Evolutionary conservation across 2,113 vertebrate species (phyloP), one percentile per base, ranked within the genome.

Genomic region (Cebidichthys violaceus): DNA sequence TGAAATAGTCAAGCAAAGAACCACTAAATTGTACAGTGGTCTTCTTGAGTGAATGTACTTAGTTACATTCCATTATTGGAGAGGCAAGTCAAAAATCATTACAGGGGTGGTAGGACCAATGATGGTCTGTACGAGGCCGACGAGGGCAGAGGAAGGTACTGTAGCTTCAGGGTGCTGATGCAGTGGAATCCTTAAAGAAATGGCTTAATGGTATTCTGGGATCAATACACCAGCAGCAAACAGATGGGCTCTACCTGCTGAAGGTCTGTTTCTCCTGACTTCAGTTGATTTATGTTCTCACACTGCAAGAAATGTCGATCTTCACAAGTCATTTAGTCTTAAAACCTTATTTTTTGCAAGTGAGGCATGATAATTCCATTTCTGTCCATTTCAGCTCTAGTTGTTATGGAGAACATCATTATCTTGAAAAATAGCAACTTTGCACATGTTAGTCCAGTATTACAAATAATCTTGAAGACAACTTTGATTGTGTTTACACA

Each of bases 161-260:
- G 76, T 27, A 70, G 68, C 77, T 69, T 60, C 62, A 70, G 67
- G 81, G 22, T 90, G 90, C 87, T 93, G 92, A 92, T 87, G 83
- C 79, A 57, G 83, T 82, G 88, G 78, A 90, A 90, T 86, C 87
- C 70, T 84, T 90, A 78, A 84, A 92, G 86, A 89, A 90, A 88
- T 59, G 59, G 82, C 84, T 86, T 89, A 90, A 90, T 90, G 91
- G 77, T 84, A 88, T 89, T 90, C 85, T 24, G 41, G 70, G 79
- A 94, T 94, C 92, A 79, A 90, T 91, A 87, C 29, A 35, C 24
- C 79, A 47, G 75, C 61, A 73, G 87, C 72, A 72, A 88, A 86
- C 85, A 88, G 83, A 93, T 68, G 83, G 81, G 73, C 82, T 59
- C 65, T 88, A 92, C 85, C 86, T 89, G 87, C 77, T 78, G 70